Conservation (phyloP, 2,797 vertebrate species). For the Balearica regulorum region DNA sequence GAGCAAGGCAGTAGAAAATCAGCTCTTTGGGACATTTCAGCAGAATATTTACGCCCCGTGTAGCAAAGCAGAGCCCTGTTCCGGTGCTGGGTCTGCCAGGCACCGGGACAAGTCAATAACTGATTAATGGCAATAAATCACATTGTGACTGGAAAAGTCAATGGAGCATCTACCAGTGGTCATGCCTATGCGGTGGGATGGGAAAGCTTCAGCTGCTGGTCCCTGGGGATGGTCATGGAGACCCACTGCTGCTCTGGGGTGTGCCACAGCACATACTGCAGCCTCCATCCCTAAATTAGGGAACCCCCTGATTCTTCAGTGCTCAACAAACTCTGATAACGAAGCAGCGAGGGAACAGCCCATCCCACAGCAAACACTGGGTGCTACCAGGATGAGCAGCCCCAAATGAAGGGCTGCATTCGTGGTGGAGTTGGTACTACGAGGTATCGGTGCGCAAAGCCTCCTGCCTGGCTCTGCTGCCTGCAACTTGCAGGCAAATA, state of each 20-base stretch:
- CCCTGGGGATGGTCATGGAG: background rate
- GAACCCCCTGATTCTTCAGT: background rate
- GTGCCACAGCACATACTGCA: fast-evolving
- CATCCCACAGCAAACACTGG: background rate
- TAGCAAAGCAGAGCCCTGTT: background rate
- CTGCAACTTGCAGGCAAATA: background rate
- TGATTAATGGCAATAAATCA: background rate
- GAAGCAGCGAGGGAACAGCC: background rate
- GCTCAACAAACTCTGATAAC: fast-evolving
- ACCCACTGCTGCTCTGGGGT: background rate
- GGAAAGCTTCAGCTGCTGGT: background rate
- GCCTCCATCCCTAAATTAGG: background rate
- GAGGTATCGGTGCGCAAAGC: background rate
- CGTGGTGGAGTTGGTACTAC: background rate
- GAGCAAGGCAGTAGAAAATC: background rate
- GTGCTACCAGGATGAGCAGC: background rate
- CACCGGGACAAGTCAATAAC: background rate
- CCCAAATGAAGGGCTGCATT: background rate
- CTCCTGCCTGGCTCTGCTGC: background rate
- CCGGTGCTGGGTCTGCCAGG: background rate
- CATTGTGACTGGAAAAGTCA: background rate
- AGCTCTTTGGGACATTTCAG: background rate
- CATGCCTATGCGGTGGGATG: fast-evolving
- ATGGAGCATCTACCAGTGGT: background rate
- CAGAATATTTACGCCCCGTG: background rate